These are phyloP conservation scores for Malurus alboscapulatus DNA, from an alignment of 2,113 vertebrate species.

Conservation along the genomic window DNA sequence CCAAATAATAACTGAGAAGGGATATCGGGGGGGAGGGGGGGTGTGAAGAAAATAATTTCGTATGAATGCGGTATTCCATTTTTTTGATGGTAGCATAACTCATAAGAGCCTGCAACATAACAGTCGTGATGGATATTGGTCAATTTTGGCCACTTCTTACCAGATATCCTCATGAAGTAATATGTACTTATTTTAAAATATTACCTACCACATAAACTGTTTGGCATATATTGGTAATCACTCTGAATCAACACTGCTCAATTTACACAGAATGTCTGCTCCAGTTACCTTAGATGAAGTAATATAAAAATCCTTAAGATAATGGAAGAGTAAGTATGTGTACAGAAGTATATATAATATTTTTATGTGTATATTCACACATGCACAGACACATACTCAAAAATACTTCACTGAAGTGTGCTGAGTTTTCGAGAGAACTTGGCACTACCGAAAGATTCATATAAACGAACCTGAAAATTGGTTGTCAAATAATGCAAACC, in stretches of 20 bases:
- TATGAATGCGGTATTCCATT: background rate
- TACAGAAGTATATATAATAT: background rate
- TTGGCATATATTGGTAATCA: background rate
- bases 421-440: constrained; percentile 34
- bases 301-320: background rate
- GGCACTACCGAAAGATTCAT: background rate
- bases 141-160: background rate
- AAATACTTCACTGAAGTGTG: background rate
- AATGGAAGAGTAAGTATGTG: background rate
- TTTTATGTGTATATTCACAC: background rate
- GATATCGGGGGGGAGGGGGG: background rate
- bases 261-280: background rate
- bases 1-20: background rate
- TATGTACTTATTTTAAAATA: background rate
- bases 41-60: background rate
- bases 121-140: rapidly evolving
- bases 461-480: background rate
- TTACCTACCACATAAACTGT: background rate
- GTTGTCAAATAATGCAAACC: constrained; percentile 41
- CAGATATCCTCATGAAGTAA: background rate
- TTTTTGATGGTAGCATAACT: background rate
- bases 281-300: background rate
- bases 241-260: background rate
- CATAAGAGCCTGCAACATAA: background rate
- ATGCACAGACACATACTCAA: background rate